Percentiles rank a stretch among this genome's conserved stretches.
Conservation (phyloP, 2,797 vertebrate species). For the Schizopygopsis pylzovi region DNA sequence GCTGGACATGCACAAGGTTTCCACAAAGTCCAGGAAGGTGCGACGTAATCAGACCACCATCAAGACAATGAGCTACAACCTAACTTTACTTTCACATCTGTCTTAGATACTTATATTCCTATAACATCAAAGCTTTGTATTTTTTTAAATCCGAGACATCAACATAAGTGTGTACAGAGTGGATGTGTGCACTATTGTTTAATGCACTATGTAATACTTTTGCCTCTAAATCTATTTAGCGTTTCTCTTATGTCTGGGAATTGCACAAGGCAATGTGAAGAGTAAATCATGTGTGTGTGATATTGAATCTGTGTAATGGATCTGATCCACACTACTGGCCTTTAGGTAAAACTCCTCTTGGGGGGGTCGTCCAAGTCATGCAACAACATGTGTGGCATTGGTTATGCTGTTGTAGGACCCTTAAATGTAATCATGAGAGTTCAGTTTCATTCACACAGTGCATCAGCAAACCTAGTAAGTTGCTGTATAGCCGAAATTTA, state of each 20-base stretch:
- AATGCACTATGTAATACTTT: neutral
- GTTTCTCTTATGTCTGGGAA: neutral
- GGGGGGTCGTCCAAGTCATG: neutral
- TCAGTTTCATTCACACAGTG: neutral
- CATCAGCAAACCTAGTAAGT: neutral
- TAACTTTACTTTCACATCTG: neutral
- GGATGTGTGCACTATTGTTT: neutral
- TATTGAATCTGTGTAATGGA: conserved; percentile 34
- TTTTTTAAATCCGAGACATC: neutral
- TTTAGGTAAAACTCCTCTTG: neutral
- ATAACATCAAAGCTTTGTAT: neutral
- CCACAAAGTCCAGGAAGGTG: conserved; percentile 12
- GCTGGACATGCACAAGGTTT: neutral
- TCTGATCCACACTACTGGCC: neutral
- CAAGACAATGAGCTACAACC: neutral
- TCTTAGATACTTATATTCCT: neutral
- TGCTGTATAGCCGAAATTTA: neutral
- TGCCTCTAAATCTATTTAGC: neutral
- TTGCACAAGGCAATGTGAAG: neutral
- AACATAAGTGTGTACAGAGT: neutral
- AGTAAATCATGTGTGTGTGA: conserved; percentile 5
- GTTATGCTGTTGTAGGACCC: neutral
- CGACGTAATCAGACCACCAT: neutral
- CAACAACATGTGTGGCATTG: neutral
- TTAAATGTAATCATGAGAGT: neutral